phyloP scores from a whole-genome alignment of 2,113 vertebrate species.

The Pangasianodon hypophthalmus region DNA sequence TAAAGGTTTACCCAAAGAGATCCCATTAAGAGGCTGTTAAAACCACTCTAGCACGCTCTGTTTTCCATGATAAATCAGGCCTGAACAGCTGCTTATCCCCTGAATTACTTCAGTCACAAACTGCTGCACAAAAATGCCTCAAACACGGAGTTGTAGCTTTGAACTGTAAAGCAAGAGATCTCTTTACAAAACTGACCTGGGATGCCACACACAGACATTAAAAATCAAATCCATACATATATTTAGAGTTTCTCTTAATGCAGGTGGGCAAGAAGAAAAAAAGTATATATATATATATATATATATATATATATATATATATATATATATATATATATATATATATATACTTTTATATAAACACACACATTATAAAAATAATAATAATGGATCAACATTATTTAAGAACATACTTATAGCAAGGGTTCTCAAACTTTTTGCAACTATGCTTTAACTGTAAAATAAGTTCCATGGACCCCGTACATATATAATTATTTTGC shows the following conservation, averaged over 20 bases:
- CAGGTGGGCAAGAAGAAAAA: not conserved
- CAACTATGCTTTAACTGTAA: not conserved
- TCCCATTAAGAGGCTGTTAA: conserved; percentile 43
- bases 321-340: too few relatives aligned
- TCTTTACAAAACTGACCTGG: not conserved
- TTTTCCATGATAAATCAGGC: conserved; percentile 49
- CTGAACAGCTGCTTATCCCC: conserved; percentile 41
- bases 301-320: too few relatives aligned
- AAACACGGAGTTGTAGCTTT: conserved; percentile 4
- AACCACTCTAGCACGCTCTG: conserved; percentile 33
- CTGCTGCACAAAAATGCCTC: conserved; percentile 10
- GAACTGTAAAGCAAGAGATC: not conserved
- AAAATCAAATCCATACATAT: not conserved
- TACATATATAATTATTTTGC: not conserved
- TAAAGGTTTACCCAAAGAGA: conserved; percentile 44
- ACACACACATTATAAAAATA: too few relatives aligned
- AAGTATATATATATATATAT: too few relatives aligned
- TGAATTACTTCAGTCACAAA: conserved; percentile 42
- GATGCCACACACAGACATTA: not conserved
- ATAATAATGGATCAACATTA: too few relatives aligned
- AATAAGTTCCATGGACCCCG: not conserved
- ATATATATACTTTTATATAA: not conserved
- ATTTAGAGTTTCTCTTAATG: not conserved
- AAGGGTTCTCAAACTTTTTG: not conserved
- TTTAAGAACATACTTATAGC: too few relatives aligned